A percentile compares a stretch with the other conserved stretches of the same genome.
Evolutionary conservation across 2,888 invertebrate species (phyloP).

Genomic region (Acleris literana): DNA sequence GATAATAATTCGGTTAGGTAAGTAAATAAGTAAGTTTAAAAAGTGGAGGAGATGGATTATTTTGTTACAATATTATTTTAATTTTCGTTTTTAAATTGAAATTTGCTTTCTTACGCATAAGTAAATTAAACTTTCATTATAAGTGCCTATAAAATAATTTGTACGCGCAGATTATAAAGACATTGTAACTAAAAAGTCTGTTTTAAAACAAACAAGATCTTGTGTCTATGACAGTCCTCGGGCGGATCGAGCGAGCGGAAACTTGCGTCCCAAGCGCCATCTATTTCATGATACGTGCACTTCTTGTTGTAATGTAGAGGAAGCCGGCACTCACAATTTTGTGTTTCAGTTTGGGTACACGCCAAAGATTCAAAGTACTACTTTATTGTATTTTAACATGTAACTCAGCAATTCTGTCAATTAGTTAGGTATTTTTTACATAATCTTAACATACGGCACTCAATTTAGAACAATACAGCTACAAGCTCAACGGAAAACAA

Average conservation of each 20-base stretch:
- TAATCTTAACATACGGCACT: too few species aligned
- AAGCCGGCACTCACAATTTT: slow-evolving; percentile 74
- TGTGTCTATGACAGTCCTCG: slow-evolving; percentile 19
- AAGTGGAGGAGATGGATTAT: too few species aligned
- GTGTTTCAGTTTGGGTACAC: slow-evolving; percentile 71
- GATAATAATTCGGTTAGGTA: too few species aligned
- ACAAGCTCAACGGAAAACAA: not conserved
- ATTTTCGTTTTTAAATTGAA: too few species aligned
- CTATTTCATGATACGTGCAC: slow-evolving; percentile 70
- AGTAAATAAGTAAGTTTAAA: too few species aligned
- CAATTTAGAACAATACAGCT: too few species aligned
- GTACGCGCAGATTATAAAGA: too few species aligned
- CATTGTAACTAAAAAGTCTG: too few species aligned
- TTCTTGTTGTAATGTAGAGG: slow-evolving; percentile 74
- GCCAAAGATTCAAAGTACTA: slow-evolving; percentile 71
- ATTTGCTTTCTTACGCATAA: too few species aligned
- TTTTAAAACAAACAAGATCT: slow-evolving; percentile 13
- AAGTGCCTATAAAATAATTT: too few species aligned
- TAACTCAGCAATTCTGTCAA: slow-evolving; percentile 28
- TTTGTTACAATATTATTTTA: too few species aligned
- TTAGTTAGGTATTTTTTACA: slow-evolving; percentile 23
- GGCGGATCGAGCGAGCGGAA: slow-evolving; percentile 64
- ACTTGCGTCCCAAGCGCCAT: slow-evolving; percentile 73
- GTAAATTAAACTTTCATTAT: too few species aligned
- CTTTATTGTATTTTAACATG: slow-evolving; percentile 47